These are phyloP conservation scores for Bujurquina vittata DNA, from an alignment of 2,113 vertebrate species.

Conservation along the genomic window DNA sequence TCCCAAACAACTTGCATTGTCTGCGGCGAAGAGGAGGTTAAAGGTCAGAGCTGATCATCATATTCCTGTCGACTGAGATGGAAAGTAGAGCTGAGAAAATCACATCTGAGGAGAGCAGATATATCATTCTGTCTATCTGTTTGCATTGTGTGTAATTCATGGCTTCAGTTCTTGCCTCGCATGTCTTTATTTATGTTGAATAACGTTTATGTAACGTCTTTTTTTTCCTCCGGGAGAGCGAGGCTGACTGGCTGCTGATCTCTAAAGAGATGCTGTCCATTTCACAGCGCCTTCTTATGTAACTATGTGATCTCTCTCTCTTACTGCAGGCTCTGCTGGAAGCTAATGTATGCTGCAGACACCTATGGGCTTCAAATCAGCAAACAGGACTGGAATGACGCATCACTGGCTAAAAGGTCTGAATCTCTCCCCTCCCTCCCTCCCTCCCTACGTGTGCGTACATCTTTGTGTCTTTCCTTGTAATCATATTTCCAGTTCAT, in stretches of 20 bases:
- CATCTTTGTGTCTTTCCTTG: not conserved
- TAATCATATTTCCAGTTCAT: not conserved
- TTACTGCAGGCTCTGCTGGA: constrained; percentile 24
- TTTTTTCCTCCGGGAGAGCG: not conserved
- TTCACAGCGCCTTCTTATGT: constrained; percentile 42
- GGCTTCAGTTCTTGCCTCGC: not conserved
- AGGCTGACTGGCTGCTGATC: constrained; percentile 32
- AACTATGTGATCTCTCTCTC: constrained; percentile 27
- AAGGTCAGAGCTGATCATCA: not conserved
- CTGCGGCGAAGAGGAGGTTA: not conserved
- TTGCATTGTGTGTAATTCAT: not conserved
- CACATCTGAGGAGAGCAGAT: not conserved
- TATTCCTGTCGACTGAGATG: not conserved
- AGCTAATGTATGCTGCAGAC: constrained; percentile 25
- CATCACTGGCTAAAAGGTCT: constrained; percentile 20
- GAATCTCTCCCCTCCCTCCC: not conserved
- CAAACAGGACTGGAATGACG: not conserved
- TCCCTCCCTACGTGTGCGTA: not conserved
- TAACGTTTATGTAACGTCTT: constrained; percentile 42
- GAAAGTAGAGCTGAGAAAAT: not conserved
- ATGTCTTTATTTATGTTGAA: constrained; percentile 34
- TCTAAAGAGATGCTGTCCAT: constrained; percentile 40
- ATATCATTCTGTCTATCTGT: not conserved
- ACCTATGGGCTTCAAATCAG: constrained; percentile 7
- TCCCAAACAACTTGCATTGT: not conserved